Evolutionary conservation across 2,888 invertebrate species (phyloP).

Genomic region (Phengaris alcon): DNA sequence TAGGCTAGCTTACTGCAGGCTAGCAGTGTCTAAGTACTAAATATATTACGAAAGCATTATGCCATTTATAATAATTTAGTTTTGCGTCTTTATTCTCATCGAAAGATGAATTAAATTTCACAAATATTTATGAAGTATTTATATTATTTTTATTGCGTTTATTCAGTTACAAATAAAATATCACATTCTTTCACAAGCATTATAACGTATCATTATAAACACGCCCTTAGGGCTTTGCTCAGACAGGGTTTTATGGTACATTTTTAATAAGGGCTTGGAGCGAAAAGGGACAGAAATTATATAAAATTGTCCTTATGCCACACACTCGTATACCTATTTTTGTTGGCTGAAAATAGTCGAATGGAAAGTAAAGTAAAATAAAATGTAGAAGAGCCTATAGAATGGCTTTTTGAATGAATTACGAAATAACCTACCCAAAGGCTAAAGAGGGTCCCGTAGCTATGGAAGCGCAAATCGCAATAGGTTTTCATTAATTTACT

Average conservation of each 20-base stretch:
- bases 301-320: neutral
- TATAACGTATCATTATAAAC: constrained; percentile 22
- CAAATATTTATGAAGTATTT: neutral
- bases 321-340: neutral
- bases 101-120: neutral
- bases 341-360: neutral
- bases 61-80: neutral
- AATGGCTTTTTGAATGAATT: too few relatives aligned
- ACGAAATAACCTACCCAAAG: too few relatives aligned
- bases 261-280: constrained; percentile 29
- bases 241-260: constrained; percentile 28
- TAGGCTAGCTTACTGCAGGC: too few relatives aligned
- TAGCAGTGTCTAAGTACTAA: too few relatives aligned
- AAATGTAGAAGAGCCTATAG: neutral
- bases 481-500: too few relatives aligned
- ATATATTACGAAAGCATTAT: too few relatives aligned
- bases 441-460: too few relatives aligned
- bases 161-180: constrained; percentile 4
- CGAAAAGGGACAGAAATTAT: constrained; percentile 16
- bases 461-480: too few relatives aligned
- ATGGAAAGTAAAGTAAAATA: too few relatives aligned
- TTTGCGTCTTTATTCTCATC: neutral
- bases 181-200: constrained; percentile 3
- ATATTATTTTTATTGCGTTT: neutral
- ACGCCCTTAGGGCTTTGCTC: constrained; percentile 6